Conservation (phyloP, 2,113 vertebrate species). For the Bungarus multicinctus region DNA sequence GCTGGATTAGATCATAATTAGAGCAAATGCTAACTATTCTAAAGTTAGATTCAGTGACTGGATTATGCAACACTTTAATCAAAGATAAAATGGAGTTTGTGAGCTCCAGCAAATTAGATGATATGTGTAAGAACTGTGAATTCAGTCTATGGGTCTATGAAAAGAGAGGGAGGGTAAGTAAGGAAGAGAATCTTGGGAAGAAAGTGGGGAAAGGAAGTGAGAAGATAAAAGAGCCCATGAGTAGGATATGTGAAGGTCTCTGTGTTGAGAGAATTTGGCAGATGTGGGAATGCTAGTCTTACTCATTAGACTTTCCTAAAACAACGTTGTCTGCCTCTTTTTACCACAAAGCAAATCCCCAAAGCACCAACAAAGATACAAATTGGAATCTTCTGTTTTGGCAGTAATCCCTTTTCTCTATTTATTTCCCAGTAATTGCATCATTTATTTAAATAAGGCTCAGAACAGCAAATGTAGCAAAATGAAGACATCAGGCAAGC, state of each 20-base stretch:
- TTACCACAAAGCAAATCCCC: constrained; percentile 15
- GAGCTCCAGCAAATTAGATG: background rate
- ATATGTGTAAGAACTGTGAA: background rate
- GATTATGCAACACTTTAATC: background rate
- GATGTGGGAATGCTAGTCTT: background rate
- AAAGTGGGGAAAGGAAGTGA: background rate
- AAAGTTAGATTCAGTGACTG: background rate
- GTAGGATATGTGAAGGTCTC: too few species aligned
- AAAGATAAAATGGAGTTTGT: background rate
- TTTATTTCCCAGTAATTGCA: constrained; percentile 50
- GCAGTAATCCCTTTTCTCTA: constrained; percentile 35
- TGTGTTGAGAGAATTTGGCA: background rate
- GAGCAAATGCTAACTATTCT: background rate
- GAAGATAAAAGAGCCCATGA: background rate
- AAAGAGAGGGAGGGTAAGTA: background rate
- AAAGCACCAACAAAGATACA: constrained; percentile 28
- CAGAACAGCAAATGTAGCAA: constrained; percentile 9
- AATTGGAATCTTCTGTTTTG: constrained; percentile 48
- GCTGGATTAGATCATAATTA: background rate
- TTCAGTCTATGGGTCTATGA: background rate
- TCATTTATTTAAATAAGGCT: constrained; percentile 49
- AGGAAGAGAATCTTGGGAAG: background rate
- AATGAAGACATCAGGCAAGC: constrained; percentile 3
- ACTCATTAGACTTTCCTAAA: background rate
- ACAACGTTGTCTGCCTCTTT: background rate